Conservation (phyloP, 2,888 invertebrate genomes). For the Sinhomidia bicolor region DNA sequence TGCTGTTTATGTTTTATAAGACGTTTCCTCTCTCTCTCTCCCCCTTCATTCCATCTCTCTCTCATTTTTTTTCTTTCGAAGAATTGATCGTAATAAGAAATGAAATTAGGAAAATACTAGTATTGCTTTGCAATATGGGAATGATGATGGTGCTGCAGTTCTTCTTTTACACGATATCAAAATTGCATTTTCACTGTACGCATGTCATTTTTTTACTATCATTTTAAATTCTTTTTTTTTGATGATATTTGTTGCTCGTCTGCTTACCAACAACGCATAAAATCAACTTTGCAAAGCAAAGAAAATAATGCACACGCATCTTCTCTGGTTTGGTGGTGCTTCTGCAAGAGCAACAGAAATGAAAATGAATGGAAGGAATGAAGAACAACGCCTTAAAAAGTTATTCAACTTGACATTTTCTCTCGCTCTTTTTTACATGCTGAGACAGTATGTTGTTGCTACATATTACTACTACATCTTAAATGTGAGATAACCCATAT, state of each 20-base stretch:
- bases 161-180: background rate
- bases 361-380: constrained; percentile 2
- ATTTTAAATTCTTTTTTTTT: background rate
- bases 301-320: background rate
- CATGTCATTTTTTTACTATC: constrained; percentile 21
- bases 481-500: no score
- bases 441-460: no score
- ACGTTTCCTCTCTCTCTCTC: background rate
- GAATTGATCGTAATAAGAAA: constrained; percentile 25
- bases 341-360: background rate
- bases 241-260: background rate
- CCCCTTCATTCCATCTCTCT: background rate
- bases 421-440: no score
- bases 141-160: background rate
- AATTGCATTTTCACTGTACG: background rate
- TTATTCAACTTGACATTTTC: constrained; percentile 38
- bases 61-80: background rate
- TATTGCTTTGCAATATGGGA: background rate
- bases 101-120: constrained; percentile 5
- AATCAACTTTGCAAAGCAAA: background rate
- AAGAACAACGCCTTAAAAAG: constrained; percentile 35
- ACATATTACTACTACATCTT: no score
- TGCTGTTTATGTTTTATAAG: constrained; percentile 9
- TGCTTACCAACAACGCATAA: background rate
- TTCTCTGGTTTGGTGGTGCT: no score